These are phyloP conservation scores for Holacanthus passer DNA, from an alignment of 2,113 vertebrate genomes.

Conservation along the genomic window DNA sequence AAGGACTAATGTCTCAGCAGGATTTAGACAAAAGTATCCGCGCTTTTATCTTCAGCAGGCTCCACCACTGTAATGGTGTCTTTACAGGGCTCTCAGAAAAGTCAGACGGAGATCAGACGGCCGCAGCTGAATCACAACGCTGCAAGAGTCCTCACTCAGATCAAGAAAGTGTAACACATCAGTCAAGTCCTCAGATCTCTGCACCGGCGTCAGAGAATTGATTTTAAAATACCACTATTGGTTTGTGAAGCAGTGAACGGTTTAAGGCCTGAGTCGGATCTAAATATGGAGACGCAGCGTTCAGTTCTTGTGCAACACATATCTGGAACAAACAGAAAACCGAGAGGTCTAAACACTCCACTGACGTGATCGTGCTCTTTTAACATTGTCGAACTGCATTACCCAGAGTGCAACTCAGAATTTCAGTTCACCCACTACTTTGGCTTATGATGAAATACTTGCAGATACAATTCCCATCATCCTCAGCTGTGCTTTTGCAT, in stretches of 20 bases:
- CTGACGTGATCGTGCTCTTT: not conserved
- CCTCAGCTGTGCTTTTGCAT: not conserved
- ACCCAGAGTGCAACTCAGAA: not conserved
- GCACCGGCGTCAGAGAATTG: not conserved
- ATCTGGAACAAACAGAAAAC: not conserved
- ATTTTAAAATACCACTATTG: not conserved
- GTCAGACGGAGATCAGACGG: conserved; percentile 4
- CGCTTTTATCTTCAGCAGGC: not conserved
- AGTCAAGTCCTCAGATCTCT: not conserved
- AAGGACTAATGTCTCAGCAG: not conserved
- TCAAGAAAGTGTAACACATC: not conserved
- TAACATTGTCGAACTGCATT: not conserved
- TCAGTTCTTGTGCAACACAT: not conserved
- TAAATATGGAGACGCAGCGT: not conserved
- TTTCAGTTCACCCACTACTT: too few relatives aligned
- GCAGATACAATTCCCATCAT: not conserved
- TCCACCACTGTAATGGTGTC: not conserved
- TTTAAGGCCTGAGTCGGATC: not conserved
- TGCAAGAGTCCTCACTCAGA: not conserved
- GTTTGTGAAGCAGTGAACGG: not conserved
- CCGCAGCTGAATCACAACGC: not conserved
- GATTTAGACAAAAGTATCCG: not conserved
- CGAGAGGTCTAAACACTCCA: not conserved
- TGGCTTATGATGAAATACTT: too few relatives aligned
- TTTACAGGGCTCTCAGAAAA: not conserved